Conservation (phyloP, 2,113 vertebrate species). For the Vanacampus margaritifer region DNA sequence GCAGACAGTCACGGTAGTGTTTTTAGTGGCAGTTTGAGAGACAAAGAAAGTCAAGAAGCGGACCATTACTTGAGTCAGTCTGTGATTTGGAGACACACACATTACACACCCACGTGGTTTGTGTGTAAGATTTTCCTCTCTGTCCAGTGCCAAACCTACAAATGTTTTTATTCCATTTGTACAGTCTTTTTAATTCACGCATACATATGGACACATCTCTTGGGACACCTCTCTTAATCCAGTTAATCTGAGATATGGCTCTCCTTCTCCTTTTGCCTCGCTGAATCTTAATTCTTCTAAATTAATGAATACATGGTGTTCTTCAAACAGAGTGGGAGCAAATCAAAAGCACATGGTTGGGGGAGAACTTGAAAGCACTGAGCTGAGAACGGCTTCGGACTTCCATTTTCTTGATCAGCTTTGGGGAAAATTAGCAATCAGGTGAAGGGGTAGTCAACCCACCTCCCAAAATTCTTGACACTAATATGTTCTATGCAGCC, state of each 20-base stretch:
- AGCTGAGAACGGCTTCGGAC: no score
- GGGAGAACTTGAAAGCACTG: no score
- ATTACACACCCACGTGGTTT: conserved; percentile 24
- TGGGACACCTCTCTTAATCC: neutral
- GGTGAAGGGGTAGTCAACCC: no score
- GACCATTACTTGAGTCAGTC: conserved; percentile 47
- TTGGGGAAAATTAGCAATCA: neutral
- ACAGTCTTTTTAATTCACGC: neutral
- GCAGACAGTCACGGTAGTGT: neutral
- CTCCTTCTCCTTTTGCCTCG: neutral
- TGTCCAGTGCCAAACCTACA: conserved; percentile 15
- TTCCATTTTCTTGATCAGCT: neutral
- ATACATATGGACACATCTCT: neutral
- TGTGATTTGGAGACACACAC: conserved; percentile 30
- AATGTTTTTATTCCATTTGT: neutral
- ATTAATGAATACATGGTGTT: no score
- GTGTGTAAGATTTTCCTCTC: conserved; percentile 51
- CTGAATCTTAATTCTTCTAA: neutral
- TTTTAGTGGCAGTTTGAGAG: conserved; percentile 7
- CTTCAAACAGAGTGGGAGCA: no score
- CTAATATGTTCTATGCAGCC: no score
- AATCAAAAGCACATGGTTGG: no score
- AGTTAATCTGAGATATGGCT: conserved; percentile 12
- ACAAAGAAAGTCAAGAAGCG: neutral
- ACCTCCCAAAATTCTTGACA: no score